Base-by-base conservation (phyloP, 2,888 invertebrate species). In the Leucozona laternaria region DNA sequence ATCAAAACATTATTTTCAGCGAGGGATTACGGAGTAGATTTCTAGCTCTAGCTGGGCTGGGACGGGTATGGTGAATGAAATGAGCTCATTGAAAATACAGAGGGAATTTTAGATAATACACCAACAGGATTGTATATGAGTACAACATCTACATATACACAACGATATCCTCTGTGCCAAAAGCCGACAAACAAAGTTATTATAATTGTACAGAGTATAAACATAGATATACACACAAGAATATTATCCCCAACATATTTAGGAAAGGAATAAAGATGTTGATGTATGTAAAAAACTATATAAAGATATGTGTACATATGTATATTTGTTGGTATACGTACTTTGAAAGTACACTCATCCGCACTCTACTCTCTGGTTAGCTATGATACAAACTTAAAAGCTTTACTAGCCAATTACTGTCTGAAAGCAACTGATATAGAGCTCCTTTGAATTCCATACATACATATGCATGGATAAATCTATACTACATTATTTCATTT, bases 381-480 rank as follows among this genome's bases (percentile, higher is more conserved):
- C 55, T 72, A 78, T 82, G 82, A 88, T 77, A 82, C 72, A 68
- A 84, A 85, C 77, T 82, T 85, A 79, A 89, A 88, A 89, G 89
- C 88, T 87, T 88, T 88, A 82, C 88, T 88, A 88, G 87, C 89
- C 89, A 89, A 89, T 89, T 89, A 89, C 83, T 79, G 88, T 81
- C 88, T 88, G 87, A 88, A 88, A 89, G 88, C 88, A 89, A 88
- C 76, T 88, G 77, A 76, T 81, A 81, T 71, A 40, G 57, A 4
- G 15, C 43, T 43, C 43, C 43, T n/a, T 40, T 40, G 6, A 40
- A 10, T 40, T n/a, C 40, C 15, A 4, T 37, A 8, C 2, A 8
- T 34, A 10, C 3, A 34, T 10, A 34, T 4, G 4, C n/a, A 40
- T 15, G 40, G 5, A 40, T 15, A 10, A 1, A 40, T 40, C 15